phyloP scores from a whole-genome alignment of 1,140 invertebrate genomes.

The Grapholita molesta region DNA sequence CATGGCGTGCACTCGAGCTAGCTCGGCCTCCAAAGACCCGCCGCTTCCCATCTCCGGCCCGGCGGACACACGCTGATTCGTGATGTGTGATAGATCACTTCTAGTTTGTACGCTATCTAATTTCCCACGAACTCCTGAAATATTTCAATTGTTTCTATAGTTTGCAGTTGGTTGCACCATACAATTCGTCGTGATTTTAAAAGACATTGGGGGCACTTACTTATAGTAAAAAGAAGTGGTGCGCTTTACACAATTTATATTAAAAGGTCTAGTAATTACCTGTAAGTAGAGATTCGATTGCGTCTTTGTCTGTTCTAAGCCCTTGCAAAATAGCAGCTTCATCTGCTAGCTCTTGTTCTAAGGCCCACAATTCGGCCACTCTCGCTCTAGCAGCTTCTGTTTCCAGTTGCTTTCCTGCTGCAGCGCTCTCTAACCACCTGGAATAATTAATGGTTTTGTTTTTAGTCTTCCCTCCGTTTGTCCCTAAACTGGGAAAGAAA shows the following conservation, averaged over 20 bases:
- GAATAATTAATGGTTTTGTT: conserved; percentile 14
- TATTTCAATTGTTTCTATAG: background rate
- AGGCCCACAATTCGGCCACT: conserved; percentile 87
- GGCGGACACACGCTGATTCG: conserved; percentile 6
- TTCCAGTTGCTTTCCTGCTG: conserved; percentile 61
- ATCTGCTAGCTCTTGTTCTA: conserved; percentile 91
- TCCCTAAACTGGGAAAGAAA: too few species aligned
- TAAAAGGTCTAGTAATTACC: conserved; percentile 36
- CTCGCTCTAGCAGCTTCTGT: conserved; percentile 79
- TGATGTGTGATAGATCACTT: conserved; percentile 22
- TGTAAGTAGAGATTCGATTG: conserved; percentile 82
- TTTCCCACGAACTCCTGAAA: conserved; percentile 60
- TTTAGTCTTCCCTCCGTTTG: background rate
- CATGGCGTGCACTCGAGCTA: conserved; percentile 89
- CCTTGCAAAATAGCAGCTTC: conserved; percentile 91
- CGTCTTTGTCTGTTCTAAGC: conserved; percentile 92
- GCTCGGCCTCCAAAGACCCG: conserved; percentile 85
- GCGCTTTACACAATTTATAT: background rate
- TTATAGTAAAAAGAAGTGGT: background rate
- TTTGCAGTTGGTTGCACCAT: too few species aligned
- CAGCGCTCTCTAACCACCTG: conserved; percentile 72
- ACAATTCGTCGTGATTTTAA: too few species aligned
- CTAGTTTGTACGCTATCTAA: conserved; percentile 41
- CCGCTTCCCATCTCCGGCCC: conserved; percentile 67
- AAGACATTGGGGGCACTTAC: too few species aligned